These are phyloP conservation scores for Empidonax alnorum DNA, from an alignment of 2,113 vertebrate genomes.

Conservation along the genomic window DNA sequence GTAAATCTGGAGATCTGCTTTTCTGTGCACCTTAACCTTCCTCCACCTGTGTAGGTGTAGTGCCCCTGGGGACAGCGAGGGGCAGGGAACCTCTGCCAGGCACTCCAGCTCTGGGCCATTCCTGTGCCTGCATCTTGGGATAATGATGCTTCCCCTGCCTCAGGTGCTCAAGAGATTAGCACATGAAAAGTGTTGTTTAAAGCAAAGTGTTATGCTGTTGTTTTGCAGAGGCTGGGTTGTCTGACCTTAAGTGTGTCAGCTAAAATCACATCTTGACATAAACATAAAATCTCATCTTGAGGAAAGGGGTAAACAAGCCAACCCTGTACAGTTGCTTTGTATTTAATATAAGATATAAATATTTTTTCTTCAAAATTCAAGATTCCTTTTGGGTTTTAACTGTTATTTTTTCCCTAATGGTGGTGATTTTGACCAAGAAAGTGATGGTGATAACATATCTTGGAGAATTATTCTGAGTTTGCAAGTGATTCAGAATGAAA, in stretches of 20 bases:
- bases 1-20: not conserved
- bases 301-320: not conserved
- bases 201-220: not conserved
- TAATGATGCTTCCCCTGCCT: not conserved
- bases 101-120: not conserved
- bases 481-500: not conserved
- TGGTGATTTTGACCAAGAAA: not conserved
- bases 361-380: not conserved
- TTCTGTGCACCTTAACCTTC: not conserved
- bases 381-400: not conserved
- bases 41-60: rapidly evolving
- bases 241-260: not conserved
- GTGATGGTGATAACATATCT: not conserved
- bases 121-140: not conserved
- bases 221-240: not conserved
- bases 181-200: slow-evolving; percentile 18
- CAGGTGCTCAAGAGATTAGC: slow-evolving; percentile 5
- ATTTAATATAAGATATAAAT: not conserved
- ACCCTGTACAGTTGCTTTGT: not conserved
- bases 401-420: not conserved
- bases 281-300: not conserved
- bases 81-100: not conserved
- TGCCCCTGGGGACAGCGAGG: not conserved
- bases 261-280: not conserved
- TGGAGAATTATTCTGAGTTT: not conserved